Percentiles rank a stretch among this genome's conserved stretches.
Evolutionary conservation across 2,113 vertebrate genomes (phyloP).

Genomic region (Centropristis striata): DNA sequence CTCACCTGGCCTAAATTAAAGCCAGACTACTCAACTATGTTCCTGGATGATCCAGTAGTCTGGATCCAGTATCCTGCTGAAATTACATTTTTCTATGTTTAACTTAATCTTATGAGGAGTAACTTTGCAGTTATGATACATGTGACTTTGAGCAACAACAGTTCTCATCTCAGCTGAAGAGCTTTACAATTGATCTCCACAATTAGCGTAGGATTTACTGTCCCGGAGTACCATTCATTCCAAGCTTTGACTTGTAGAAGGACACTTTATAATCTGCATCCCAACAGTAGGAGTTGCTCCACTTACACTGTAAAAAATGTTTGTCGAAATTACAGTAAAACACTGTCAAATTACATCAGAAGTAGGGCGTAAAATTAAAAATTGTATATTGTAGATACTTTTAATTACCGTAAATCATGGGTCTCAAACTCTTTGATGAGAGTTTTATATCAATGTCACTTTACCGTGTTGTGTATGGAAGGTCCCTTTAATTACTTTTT

Average conservation of each 20-base stretch:
- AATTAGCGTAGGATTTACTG: slow-evolving; percentile 25
- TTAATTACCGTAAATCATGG: too few species aligned
- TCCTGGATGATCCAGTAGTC: too few species aligned
- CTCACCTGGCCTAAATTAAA: background rate
- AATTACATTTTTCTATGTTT: background rate
- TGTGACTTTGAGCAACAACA: background rate
- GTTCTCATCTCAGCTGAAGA: background rate
- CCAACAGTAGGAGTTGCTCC: background rate
- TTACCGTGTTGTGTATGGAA: too few species aligned
- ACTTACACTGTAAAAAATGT: too few species aligned
- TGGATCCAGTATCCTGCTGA: background rate
- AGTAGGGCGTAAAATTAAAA: too few species aligned
- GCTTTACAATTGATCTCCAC: slow-evolving; percentile 8
- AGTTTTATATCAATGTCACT: too few species aligned
- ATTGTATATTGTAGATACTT: too few species aligned
- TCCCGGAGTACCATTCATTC: background rate
- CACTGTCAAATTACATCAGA: too few species aligned
- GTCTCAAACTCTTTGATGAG: too few species aligned
- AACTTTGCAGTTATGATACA: background rate
- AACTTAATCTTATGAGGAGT: background rate
- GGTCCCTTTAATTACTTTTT: too few species aligned
- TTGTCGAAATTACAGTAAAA: too few species aligned
- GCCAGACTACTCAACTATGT: background rate
- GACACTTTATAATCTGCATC: slow-evolving; percentile 12
- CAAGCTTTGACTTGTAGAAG: background rate